Base-by-base conservation (phyloP, 1,140 invertebrate genomes). In the Zaprionus gabonicus region DNA sequence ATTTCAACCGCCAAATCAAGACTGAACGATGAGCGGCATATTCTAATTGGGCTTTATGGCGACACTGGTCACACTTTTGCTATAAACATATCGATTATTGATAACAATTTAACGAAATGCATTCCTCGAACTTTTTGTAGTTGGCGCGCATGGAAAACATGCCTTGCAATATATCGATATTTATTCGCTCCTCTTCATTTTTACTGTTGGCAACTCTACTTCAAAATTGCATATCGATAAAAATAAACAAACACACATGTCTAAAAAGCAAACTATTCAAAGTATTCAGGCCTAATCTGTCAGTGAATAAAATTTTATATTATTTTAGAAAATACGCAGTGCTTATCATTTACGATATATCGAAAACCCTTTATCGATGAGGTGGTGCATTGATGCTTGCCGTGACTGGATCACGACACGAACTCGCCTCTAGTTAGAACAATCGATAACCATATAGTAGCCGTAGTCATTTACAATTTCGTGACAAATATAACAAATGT, bases 401-500 rank as follows among this genome's bases (percentile, higher is more conserved):
- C 55, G 63, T 59, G 63, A 23, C 2, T 27, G 12, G 1, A 20
- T 1, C 12, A 7, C 27, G 56, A 41, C 49, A 56, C 66, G 58
- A 1, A 1, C 23, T 20, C 72, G 46, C 28, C 72, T 28, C 65
- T 70, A 75, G 49, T 49, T 31, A 75, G 72, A 70, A 63, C 60
- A 63, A 75, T 71, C 72, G 72, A 75, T 75, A 71, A 57, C 67
- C 23, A 63, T 46, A 58, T 17, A 51, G 58, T 71, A 71, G 66
- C 59, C 51, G 53, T 73, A 67, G 71, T 71, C 70, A 60, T 72
- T 66, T 66, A 72, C 60, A 76, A 67, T 59, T 71, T 73, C 60
- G 74, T 76, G 74, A 72, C 70, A 76, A 66, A 72, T 76, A 72
- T 76, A 76, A 71, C 55, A 76, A 79, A 79, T 72, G 78, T 69